These are phyloP conservation scores for Ursus arctos DNA, from an alignment of 2,113 vertebrate genomes.

Conservation along the genomic window DNA sequence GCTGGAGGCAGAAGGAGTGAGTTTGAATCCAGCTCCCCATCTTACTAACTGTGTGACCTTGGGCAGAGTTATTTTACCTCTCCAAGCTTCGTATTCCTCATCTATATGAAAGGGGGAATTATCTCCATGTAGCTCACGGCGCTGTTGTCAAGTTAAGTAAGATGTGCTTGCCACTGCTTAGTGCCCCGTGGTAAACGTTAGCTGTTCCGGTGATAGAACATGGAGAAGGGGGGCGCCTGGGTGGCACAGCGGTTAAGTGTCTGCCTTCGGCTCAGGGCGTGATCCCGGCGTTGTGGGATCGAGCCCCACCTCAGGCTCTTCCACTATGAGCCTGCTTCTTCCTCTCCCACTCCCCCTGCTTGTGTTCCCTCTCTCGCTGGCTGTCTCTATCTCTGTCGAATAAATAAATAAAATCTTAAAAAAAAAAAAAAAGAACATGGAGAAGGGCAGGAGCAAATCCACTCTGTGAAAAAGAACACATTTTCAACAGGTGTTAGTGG, in stretches of 20 bases:
- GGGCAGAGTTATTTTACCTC: background rate
- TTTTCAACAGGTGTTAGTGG: constrained; percentile 24
- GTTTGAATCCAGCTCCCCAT: background rate
- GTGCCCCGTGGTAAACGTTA: background rate
- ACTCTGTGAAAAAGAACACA: background rate
- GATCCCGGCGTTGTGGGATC: no score
- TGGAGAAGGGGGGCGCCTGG: background rate
- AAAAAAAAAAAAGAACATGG: background rate
- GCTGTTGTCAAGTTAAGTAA: background rate
- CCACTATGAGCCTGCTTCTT: no score
- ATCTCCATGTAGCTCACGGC: background rate
- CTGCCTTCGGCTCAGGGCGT: no score
- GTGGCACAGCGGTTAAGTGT: no score
- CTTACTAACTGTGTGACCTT: background rate
- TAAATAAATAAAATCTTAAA: no score
- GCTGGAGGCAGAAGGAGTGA: background rate
- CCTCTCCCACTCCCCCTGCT: no score
- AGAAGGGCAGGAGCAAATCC: background rate
- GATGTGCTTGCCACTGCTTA: background rate
- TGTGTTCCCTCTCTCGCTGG: no score
- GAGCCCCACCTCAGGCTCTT: no score
- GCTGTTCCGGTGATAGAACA: background rate
- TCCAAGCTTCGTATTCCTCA: background rate
- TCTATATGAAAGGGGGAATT: background rate
- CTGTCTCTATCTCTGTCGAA: no score